phyloP scores from a whole-genome alignment of 1,140 invertebrate species.

The Procambarus clarkii region DNA sequence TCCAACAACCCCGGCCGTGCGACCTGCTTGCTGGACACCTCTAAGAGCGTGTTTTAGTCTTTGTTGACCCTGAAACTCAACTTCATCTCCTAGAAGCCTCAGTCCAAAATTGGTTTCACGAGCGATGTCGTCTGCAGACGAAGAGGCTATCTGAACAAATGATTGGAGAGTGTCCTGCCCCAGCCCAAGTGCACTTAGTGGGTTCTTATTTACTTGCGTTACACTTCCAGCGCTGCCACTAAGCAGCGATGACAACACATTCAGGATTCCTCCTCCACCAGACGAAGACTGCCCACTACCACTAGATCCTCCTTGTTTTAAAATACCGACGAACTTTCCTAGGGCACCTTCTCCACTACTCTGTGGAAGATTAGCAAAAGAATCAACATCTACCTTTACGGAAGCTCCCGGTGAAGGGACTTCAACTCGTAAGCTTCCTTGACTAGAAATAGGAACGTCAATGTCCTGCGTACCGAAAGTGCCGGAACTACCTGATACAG shows the following conservation, averaged over 20 bases:
- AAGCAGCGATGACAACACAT: neutral
- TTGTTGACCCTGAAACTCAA: neutral
- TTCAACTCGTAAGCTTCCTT: too few species aligned
- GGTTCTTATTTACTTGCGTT: neutral
- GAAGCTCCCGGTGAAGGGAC: too few species aligned
- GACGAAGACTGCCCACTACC: neutral
- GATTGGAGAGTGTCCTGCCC: neutral
- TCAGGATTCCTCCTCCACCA: neutral
- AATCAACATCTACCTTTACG: neutral
- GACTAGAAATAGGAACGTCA: too few species aligned
- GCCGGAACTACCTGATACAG: too few species aligned
- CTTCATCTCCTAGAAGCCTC: neutral
- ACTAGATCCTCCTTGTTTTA: neutral
- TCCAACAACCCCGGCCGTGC: neutral
- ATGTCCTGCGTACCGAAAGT: too few species aligned
- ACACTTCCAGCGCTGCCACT: neutral
- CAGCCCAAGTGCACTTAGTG: neutral
- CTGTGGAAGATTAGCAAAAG: neutral
- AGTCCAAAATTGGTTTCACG: neutral
- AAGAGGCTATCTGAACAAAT: neutral
- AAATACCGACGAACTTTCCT: neutral
- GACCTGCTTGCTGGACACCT: neutral
- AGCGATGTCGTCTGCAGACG: neutral
- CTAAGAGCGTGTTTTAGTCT: neutral
- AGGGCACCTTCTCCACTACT: neutral